Evolutionary conservation across 1,140 invertebrate species (phyloP).

Genomic region (Polypedilum pembai): DNA sequence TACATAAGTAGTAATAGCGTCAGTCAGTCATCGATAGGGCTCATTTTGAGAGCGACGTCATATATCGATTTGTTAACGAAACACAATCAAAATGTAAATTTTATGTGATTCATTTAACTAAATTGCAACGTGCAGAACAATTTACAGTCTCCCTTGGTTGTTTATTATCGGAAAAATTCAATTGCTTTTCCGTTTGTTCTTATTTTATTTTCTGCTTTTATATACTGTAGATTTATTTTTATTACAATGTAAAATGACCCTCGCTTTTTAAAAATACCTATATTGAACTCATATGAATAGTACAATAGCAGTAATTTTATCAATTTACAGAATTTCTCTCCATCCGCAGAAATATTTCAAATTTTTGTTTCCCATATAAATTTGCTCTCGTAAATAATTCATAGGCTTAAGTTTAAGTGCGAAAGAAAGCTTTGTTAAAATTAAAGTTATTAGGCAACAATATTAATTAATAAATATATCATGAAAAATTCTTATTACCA

Average conservation of each 20-base stretch:
- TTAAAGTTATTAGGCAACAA: too few species aligned
- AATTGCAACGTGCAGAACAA: not conserved
- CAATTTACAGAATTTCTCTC: not conserved
- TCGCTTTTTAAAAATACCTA: not conserved
- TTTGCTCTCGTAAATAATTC: not conserved
- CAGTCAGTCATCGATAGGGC: too few species aligned
- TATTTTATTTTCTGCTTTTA: not conserved
- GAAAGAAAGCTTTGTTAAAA: too few species aligned
- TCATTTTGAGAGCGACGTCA: too few species aligned
- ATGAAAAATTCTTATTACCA: too few species aligned
- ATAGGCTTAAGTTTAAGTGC: not conserved
- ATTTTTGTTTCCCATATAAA: not conserved
- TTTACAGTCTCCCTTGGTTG: not conserved
- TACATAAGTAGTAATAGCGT: too few species aligned
- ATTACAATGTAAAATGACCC: not conserved
- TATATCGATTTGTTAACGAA: too few species aligned
- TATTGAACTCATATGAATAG: not conserved
- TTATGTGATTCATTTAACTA: too few species aligned
- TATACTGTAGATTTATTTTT: not conserved
- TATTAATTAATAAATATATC: too few species aligned
- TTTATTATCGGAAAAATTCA: not conserved
- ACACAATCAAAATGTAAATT: too few species aligned
- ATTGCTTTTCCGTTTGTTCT: conserved; percentile 4
- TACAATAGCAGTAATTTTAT: not conserved
- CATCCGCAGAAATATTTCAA: too few species aligned